These are phyloP conservation scores for Apodemia zela DNA, from an alignment of 2,888 invertebrate species.

Conservation along the genomic window DNA sequence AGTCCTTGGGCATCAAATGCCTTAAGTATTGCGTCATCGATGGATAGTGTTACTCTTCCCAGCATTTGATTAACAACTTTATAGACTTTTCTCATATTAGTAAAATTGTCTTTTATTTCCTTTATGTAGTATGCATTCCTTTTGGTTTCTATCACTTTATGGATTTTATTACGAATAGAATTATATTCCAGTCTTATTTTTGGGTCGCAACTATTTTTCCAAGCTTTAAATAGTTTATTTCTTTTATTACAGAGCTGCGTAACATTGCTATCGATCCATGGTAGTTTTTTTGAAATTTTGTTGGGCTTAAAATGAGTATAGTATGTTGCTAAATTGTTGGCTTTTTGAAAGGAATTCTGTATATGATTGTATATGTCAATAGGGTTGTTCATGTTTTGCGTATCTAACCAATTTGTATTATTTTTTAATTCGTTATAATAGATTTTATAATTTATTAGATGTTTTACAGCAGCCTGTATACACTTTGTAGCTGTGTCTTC, in stretches of 20 bases:
- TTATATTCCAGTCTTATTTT: background rate
- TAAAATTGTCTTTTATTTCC: background rate
- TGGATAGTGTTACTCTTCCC: slow-evolving; percentile 19
- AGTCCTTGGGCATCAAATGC: no score
- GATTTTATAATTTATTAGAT: slow-evolving; percentile 13
- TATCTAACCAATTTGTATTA: slow-evolving; percentile 18
- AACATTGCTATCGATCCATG: background rate
- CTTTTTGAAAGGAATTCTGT: slow-evolving; percentile 14
- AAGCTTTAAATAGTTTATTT: background rate
- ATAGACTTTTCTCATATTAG: background rate
- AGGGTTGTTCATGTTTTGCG: slow-evolving; percentile 22
- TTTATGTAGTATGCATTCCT: background rate
- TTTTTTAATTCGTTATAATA: slow-evolving; percentile 21
- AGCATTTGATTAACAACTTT: slow-evolving; percentile 21
- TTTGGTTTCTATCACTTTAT: background rate
- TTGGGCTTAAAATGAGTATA: background rate
- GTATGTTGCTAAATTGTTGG: background rate
- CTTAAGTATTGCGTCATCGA: slow-evolving; percentile 22
- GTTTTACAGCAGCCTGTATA: slow-evolving; percentile 24
- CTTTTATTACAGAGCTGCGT: background rate
- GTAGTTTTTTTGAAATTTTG: background rate
- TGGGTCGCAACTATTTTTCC: background rate
- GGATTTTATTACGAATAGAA: background rate
- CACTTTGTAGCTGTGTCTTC: background rate
- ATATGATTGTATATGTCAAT: slow-evolving; percentile 20